Conservation (phyloP, 1,140 invertebrate genomes). For the Spodoptera litura region DNA sequence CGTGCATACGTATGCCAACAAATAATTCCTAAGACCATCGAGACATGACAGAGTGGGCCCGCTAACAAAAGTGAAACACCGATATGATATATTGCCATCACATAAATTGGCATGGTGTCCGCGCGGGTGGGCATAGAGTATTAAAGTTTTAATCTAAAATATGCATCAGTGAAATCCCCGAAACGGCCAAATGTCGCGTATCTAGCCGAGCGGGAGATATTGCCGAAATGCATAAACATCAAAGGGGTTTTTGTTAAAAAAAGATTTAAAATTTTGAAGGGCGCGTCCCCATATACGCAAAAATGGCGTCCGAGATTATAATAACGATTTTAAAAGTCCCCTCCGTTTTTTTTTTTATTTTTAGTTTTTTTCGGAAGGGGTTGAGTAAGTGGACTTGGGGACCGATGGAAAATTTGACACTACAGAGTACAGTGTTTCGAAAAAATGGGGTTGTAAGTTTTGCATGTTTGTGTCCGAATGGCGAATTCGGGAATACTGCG, state of each 20-base stretch:
- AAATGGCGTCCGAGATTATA: conserved; percentile 84
- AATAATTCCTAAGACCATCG: conserved; percentile 49
- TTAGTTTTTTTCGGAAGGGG: conserved; percentile 80
- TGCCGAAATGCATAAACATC: conserved; percentile 82
- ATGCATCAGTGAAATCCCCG: conserved; percentile 78
- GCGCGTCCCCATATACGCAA: conserved; percentile 80
- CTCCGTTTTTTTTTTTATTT: conserved; percentile 63
- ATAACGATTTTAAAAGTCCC: conserved; percentile 85
- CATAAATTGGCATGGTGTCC: conserved; percentile 62
- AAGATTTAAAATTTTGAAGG: conserved; percentile 80
- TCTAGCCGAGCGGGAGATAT: conserved; percentile 78
- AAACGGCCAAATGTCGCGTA: conserved; percentile 81
- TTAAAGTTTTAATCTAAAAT: conserved; percentile 82
- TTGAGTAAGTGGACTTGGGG: conserved; percentile 80
- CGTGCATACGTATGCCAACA: conserved; percentile 38
- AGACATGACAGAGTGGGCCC: conserved; percentile 53
- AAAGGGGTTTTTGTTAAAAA: conserved; percentile 82
- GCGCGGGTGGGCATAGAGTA: conserved; percentile 56
- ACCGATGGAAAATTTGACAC: conserved; percentile 76
- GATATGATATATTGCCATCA: conserved; percentile 56
- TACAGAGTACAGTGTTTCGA: conserved; percentile 73
- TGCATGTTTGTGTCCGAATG: conserved; percentile 52
- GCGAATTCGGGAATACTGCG: conserved; percentile 40
- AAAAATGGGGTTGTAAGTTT: conserved; percentile 70
- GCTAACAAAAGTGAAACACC: conserved; percentile 49